Percentiles rank a stretch among this genome's conserved stretches.
phyloP scores from a whole-genome alignment of 2,888 invertebrate genomes.

The Polyploca ridens region DNA sequence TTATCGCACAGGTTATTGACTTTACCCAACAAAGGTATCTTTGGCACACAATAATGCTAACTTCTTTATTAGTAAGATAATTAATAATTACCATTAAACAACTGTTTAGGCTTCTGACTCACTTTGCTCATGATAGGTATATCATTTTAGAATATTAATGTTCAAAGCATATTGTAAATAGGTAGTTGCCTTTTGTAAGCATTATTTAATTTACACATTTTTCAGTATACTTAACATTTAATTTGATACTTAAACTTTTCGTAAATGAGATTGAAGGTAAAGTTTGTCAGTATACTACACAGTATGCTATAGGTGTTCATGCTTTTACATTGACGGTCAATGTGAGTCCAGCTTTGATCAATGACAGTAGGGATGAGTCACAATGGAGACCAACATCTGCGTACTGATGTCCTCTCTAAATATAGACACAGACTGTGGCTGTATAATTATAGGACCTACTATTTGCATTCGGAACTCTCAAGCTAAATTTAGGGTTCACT shows the following conservation, averaged over 20 bases:
- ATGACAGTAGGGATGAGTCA: slow-evolving; percentile 56
- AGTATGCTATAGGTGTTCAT: background rate
- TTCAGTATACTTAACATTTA: no score
- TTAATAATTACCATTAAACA: background rate
- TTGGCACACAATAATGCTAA: slow-evolving; percentile 14
- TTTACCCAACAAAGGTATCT: slow-evolving; percentile 22
- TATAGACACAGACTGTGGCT: slow-evolving; percentile 55
- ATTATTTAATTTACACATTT: no score
- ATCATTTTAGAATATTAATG: background rate
- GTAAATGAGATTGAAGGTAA: background rate
- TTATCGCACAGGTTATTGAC: slow-evolving; percentile 24
- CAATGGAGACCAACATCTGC: slow-evolving; percentile 50
- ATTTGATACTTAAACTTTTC: background rate
- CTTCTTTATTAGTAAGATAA: background rate
- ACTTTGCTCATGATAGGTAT: background rate
- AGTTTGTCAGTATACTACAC: background rate
- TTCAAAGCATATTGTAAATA: background rate
- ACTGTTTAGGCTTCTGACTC: background rate
- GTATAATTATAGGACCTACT: slow-evolving; percentile 42
- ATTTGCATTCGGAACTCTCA: slow-evolving; percentile 27
- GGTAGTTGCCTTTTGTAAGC: no score
- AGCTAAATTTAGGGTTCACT: slow-evolving; percentile 19
- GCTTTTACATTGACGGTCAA: slow-evolving; percentile 22
- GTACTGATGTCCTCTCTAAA: slow-evolving; percentile 58
- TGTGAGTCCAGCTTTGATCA: slow-evolving; percentile 36